Base-by-base conservation (phyloP, 2,888 invertebrate genomes). In the Odontothrips loti region DNA sequence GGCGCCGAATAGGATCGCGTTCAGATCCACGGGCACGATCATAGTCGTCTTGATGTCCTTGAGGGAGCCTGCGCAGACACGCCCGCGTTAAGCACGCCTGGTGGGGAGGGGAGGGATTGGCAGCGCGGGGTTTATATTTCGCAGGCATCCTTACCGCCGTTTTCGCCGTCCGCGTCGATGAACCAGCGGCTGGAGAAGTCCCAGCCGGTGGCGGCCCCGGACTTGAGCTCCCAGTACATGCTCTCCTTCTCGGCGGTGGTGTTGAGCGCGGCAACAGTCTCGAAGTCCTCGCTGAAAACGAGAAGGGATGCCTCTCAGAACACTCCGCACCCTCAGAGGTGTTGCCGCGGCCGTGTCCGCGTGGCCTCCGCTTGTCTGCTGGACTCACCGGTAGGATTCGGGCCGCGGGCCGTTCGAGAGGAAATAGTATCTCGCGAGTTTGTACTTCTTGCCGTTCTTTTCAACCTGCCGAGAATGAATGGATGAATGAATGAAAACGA, bases 131-230 rank as follows among this genome's bases (percentile, higher is more conserved):
- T n/a, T n/a, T n/a, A n/a, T n/a, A n/a, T n/a, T n/a, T n/a, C n/a
- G 3, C 34, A 2, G 34, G 23, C 29, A 47, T 51, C 20, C 81
- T 51, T 79, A 84, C 84, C 84, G 43, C 88, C 88, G 83, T 91
- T 91, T 51, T 90, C 89, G 23, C 91, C 91, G 12, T 90, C 87
- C n/a, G 82, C 48, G 75, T 89, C 87, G 81, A 92, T 89, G 85
- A 94, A 91, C 96, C 96, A 96, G 29, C 96, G 90, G 0, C 92
- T 90, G 4, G 94, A 94, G 87, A 95, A 96, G 85, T 96, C 96
- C 95, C 95, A 95, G 0, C 96, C 96, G 79, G 93, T 93, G 87
- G 96, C 96, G 4, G 95, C 95, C 0, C 92, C 94, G 63, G 94
- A 92, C 85, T 94, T 94, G 23, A 94, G 87, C 83, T 94, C 92